Evolutionary conservation across 2,888 invertebrate species (phyloP).

Genomic region (Erebia epiphron): DNA sequence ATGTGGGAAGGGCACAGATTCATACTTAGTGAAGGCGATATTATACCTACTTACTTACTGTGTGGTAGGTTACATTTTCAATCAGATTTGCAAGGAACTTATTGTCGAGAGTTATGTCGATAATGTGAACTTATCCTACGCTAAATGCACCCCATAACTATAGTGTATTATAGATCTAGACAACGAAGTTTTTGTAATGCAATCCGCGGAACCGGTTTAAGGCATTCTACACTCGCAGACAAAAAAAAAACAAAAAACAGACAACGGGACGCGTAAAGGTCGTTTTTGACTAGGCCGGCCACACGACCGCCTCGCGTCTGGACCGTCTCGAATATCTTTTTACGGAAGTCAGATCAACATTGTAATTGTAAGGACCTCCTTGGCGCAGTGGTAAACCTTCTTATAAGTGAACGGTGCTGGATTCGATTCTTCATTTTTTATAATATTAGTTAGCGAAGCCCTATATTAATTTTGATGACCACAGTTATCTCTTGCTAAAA

Average conservation of each 20-base stretch:
- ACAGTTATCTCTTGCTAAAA: no score
- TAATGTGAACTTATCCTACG: not conserved
- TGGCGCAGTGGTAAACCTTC: no score
- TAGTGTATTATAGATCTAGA: constrained; percentile 7
- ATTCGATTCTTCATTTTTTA: no score
- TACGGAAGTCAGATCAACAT: not conserved
- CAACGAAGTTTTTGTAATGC: constrained; percentile 15
- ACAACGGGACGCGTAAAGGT: constrained; percentile 43
- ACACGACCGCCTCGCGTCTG: constrained; percentile 5
- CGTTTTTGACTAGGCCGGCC: constrained; percentile 25
- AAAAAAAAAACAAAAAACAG: constrained; percentile 25
- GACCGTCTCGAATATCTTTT: not conserved
- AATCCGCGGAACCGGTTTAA: constrained; percentile 18
- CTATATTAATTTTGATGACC: no score
- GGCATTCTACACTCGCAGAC: constrained; percentile 25
- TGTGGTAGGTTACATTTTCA: no score
- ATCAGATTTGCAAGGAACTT: no score
- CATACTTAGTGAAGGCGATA: no score
- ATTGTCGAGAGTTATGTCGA: not conserved
- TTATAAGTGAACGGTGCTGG: no score
- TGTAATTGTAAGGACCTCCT: not conserved
- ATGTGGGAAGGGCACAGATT: no score
- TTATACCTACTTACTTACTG: no score
- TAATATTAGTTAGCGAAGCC: no score
- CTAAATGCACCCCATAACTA: constrained; percentile 15